These are phyloP conservation scores for Osmerus mordax DNA, from an alignment of 2,113 vertebrate species.

Conservation along the genomic window DNA sequence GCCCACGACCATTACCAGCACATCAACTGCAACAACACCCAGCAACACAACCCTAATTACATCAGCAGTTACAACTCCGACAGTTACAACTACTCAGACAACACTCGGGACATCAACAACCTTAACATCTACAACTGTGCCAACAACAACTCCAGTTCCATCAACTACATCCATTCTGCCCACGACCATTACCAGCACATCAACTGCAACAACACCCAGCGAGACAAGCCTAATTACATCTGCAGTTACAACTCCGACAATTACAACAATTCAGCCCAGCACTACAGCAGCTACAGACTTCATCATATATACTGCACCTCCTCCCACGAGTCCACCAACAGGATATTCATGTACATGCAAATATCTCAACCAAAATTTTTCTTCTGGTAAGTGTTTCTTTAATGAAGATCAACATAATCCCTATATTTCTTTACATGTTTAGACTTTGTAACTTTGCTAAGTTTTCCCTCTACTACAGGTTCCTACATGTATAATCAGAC, in stretches of 20 bases:
- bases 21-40: not conserved
- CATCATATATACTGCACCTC: not conserved
- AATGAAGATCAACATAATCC: not conserved
- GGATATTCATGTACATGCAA: constrained; percentile 54
- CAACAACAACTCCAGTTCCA: not conserved
- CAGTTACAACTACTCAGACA: not conserved
- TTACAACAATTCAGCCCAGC: not conserved
- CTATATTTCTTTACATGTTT: not conserved
- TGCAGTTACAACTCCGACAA: not conserved
- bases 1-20: not conserved
- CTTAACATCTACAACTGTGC: not conserved
- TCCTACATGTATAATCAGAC: constrained; percentile 69
- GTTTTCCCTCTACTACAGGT: constrained; percentile 53
- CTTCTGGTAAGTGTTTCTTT: constrained; percentile 45
- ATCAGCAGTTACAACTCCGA: not conserved
- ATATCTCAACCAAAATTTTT: constrained; percentile 36
- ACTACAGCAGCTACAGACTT: not conserved
- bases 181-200: not conserved
- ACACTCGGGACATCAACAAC: not conserved
- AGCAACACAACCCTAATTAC: not conserved
- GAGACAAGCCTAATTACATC: not conserved
- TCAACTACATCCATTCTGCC: not conserved
- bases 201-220: not conserved
- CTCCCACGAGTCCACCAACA: not conserved
- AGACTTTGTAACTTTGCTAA: constrained; percentile 3